These are phyloP conservation scores for Manacus vitellinus DNA, from an alignment of 2,113 vertebrate species.

Conservation along the genomic window DNA sequence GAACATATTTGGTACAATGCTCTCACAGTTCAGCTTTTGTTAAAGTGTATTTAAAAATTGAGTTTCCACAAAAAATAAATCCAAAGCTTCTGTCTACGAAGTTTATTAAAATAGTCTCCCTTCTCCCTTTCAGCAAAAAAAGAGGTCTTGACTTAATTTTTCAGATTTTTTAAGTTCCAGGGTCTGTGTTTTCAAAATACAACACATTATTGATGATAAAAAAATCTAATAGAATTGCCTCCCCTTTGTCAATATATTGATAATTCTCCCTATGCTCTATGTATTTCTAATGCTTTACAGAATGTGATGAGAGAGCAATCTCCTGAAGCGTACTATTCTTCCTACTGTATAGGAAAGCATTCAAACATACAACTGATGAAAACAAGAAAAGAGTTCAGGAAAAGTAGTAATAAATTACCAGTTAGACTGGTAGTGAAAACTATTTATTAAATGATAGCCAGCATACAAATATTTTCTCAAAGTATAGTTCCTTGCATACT, in stretches of 20 bases:
- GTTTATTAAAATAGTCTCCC: background rate
- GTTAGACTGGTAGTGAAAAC: background rate
- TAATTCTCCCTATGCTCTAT: background rate
- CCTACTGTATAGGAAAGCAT: background rate
- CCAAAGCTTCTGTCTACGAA: background rate
- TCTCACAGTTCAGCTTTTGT: background rate
- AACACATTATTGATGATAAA: background rate
- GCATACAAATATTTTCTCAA: background rate
- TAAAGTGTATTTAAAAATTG: background rate
- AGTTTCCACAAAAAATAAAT: background rate
- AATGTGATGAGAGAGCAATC: background rate
- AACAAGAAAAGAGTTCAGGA: background rate
- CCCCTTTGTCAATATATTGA: background rate
- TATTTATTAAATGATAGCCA: background rate
- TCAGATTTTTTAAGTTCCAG: background rate
- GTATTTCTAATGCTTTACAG: background rate
- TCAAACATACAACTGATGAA: background rate
- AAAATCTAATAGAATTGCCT: background rate
- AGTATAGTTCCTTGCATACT: background rate
- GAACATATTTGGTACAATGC: background rate
- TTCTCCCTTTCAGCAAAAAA: background rate
- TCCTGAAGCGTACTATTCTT: background rate
- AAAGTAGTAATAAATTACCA: background rate
- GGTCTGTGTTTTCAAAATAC: background rate
- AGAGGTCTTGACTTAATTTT: background rate